Evolutionary conservation across 2,888 invertebrate genomes (phyloP), one percentile per base, ranked within the genome.

Genomic region (Gastracanthus pulcherrimus): DNA sequence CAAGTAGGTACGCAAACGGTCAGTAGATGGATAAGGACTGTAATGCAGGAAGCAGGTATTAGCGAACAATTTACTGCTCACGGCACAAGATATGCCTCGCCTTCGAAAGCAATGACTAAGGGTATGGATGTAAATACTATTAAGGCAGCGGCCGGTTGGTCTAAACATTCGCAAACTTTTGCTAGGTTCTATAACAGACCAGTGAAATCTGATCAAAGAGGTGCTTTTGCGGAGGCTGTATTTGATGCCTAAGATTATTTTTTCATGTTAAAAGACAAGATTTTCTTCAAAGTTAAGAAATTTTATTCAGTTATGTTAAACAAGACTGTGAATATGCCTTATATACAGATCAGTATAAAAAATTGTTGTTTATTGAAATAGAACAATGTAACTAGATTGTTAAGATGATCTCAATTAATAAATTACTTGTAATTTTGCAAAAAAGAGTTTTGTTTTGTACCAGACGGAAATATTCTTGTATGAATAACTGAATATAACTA

Each of bases 1-100:
- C 13, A 9, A 7, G 29, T 60, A 60, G 2, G 16, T 19, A 3
- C 60, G 19, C 60, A 60, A 31, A 31, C 60, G 2, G 11, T 60
- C 4, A 60, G 60, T 31, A 60, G 34, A 60, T 60, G 60, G 60
- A 31, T 60, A 16, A 60, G 11, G n/a, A 34, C 6, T 16, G 34
- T 60, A 16, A 9, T 60, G n/a, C 2, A 36, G 36, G 45, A 84
- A 55, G 81, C 72, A 2, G 85, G 69, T 5, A 69, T 74, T 11
- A 16, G 7, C 26, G 31, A 41, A 45, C 16, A 7, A 23, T 74
- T 74, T 29, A 55, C 64, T n/a, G 51, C 31, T 11, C 66, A 76
- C n/a, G 11, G 11, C 31, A 67, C 66, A 5, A 13, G 76, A 4
- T 6, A 75, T 31, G 64, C 66, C 4, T 45, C 75, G 13, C 64